These are phyloP conservation scores for Scolopax rusticola DNA, from an alignment of 2,797 vertebrate species.

Conservation along the genomic window DNA sequence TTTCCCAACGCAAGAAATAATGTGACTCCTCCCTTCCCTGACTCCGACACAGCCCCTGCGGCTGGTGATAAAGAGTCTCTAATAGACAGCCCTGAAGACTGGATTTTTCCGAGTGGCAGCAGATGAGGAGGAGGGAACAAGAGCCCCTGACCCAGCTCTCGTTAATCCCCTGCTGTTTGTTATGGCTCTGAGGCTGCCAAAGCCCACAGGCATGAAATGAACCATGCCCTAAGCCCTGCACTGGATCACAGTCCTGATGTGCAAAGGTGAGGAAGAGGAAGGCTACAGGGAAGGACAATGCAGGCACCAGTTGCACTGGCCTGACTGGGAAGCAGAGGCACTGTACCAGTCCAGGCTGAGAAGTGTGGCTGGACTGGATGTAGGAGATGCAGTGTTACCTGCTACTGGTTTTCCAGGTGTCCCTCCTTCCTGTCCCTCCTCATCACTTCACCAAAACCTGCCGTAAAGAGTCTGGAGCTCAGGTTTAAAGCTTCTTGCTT, in stretches of 20 bases:
- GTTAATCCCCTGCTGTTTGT: neutral
- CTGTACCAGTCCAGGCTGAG: neutral
- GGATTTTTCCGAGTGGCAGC: neutral
- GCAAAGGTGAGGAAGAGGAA: neutral
- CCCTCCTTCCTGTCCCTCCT: fast-evolving
- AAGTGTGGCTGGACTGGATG: fast-evolving
- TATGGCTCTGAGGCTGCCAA: neutral
- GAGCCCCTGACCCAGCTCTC: neutral
- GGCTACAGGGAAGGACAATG: neutral
- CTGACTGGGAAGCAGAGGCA: neutral
- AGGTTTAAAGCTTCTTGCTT: neutral
- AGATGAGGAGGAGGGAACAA: neutral
- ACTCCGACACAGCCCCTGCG: neutral
- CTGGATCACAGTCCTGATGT: neutral
- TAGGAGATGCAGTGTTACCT: neutral
- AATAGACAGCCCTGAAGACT: fast-evolving
- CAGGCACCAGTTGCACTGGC: neutral
- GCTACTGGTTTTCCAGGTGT: neutral
- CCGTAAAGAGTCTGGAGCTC: neutral
- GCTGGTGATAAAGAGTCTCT: neutral
- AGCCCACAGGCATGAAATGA: neutral
- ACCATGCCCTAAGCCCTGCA: neutral
- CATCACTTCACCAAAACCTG: fast-evolving
- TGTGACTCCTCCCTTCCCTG: neutral
- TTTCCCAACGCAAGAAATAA: neutral